Evolutionary conservation across 2,797 vertebrate species (phyloP).

Genomic region (Chaunax sp.): DNA sequence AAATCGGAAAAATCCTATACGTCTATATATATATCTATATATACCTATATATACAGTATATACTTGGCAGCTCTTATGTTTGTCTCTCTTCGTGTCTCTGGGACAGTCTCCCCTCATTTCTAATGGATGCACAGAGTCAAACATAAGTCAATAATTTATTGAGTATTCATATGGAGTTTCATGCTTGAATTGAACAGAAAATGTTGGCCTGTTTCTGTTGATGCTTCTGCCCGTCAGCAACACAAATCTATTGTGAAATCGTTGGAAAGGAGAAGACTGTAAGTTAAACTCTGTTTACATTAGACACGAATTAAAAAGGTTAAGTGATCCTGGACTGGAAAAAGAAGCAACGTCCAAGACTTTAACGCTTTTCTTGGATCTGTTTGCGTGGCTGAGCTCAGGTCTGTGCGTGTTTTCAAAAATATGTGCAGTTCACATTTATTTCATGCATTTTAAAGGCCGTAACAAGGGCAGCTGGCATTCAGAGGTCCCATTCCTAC

Average conservation of each 20-base stretch:
- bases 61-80: too few species aligned
- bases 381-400: slow-evolving; percentile 17
- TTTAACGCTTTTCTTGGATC: too few species aligned
- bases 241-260: slow-evolving; percentile 46
- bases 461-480: slow-evolving; percentile 44
- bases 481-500: slow-evolving; percentile 30
- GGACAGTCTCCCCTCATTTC: slow-evolving; percentile 57
- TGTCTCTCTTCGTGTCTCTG: not conserved
- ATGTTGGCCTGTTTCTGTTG: slow-evolving; percentile 43
- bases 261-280: slow-evolving; percentile 19
- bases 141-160: slow-evolving; percentile 70
- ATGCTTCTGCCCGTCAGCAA: slow-evolving; percentile 13
- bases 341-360: slow-evolving; percentile 35
- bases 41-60: not conserved
- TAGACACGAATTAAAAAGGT: too few species aligned
- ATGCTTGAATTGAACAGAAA: slow-evolving; percentile 59
- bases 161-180: slow-evolving; percentile 63
- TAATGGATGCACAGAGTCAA: slow-evolving; percentile 65
- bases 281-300: too few species aligned
- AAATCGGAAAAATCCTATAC: slow-evolving; percentile 5
- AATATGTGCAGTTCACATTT: slow-evolving; percentile 29
- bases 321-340: slow-evolving; percentile 41
- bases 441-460: slow-evolving; percentile 31
- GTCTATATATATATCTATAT: too few species aligned
- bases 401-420: slow-evolving; percentile 5